Conservation (phyloP, 2,113 vertebrate species). For the Phyllopteryx taeniolatus region DNA sequence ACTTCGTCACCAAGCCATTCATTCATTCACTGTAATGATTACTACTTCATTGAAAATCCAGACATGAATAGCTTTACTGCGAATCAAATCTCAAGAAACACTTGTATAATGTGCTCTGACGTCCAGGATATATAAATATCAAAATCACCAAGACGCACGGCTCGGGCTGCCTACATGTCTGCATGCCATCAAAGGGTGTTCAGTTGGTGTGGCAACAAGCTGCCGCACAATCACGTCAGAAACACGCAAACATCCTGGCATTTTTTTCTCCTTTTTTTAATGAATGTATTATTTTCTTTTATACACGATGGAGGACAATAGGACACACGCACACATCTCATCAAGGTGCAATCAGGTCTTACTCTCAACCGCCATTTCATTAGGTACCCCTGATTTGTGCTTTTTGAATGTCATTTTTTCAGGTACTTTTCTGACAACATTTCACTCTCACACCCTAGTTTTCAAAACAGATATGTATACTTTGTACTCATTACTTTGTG, state of each 20-base stretch:
- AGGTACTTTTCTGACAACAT: too few relatives aligned
- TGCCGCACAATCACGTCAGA: constrained; percentile 15
- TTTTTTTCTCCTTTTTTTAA: background rate
- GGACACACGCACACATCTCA: background rate
- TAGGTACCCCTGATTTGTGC: background rate
- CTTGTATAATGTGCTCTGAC: background rate
- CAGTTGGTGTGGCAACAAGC: constrained; percentile 34
- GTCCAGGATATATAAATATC: too few relatives aligned
- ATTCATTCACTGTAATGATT: background rate
- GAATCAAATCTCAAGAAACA: constrained; percentile 1
- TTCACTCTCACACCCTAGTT: too few relatives aligned
- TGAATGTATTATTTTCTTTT: too few relatives aligned
- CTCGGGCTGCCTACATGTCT: constrained; percentile 9
- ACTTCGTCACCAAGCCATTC: too few relatives aligned
- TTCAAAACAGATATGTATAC: too few relatives aligned
- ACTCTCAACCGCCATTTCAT: background rate
- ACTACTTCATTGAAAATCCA: background rate
- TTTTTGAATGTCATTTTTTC: too few relatives aligned
- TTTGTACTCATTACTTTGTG: too few relatives aligned
- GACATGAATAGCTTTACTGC: background rate
- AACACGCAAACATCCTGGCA: background rate
- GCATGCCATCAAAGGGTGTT: constrained; percentile 20
- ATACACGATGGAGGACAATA: background rate
- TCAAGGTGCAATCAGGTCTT: background rate
- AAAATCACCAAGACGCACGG: background rate